Conservation (phyloP, 2,888 invertebrate genomes). For the Blera fallax region DNA sequence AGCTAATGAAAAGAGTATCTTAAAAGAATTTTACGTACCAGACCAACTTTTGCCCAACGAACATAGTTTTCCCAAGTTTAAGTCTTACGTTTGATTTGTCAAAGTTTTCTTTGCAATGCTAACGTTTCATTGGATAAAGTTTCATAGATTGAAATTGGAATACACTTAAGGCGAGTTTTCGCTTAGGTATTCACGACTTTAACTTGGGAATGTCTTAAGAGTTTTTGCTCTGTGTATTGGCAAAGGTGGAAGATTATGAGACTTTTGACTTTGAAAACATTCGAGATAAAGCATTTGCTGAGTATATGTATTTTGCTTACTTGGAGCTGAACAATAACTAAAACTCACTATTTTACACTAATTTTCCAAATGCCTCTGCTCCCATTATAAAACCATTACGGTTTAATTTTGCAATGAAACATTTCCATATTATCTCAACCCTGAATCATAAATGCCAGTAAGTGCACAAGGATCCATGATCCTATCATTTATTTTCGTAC, state of each 20-base stretch:
- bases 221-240: neutral
- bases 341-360: too few species aligned
- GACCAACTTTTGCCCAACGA: conserved; percentile 18
- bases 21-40: neutral
- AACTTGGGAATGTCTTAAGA: neutral
- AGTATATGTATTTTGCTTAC: too few species aligned
- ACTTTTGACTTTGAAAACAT: neutral
- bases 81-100: conserved; percentile 38
- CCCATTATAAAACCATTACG: neutral
- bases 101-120: neutral
- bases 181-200: neutral
- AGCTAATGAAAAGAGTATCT: conserved; percentile 14
- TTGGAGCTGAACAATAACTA: too few species aligned
- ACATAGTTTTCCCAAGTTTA: conserved; percentile 16
- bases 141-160: neutral
- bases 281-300: too few species aligned
- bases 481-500: neutral
- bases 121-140: conserved; percentile 1
- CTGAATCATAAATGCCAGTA: neutral
- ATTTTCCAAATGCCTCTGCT: too few species aligned
- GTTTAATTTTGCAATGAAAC: neutral
- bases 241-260: neutral
- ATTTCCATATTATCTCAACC: neutral
- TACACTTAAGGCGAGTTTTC: neutral
- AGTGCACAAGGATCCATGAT: neutral